Base-by-base conservation (phyloP, 2,797 vertebrate genomes). In the Australoheros facetus region DNA sequence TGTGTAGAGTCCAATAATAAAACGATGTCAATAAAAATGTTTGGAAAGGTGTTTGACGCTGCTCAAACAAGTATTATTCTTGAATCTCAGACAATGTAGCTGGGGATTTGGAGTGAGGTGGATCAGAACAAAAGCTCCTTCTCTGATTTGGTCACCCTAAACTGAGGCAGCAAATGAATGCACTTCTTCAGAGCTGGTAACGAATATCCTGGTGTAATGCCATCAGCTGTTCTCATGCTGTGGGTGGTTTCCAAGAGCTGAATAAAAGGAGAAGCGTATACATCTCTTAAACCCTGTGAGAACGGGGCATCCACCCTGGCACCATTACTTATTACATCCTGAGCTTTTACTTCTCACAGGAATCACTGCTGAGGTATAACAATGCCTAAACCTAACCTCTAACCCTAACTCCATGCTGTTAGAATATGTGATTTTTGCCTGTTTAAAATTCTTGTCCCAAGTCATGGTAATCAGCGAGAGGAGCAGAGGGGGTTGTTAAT, bases 231-330 rank as follows among this genome's bases (percentile, higher is more conserved):
- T 86, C 79, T 86, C 75, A 87, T 23, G 70, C 83, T 16, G 74
- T 77, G 78, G 89, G 59, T 78, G 74, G 76, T 80, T 86, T 91
- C 88, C 90, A 88, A 85, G 76, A 82, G 84, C 80, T 80, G 75
- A 89, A 87, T 81, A 82, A 85, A 85, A 88, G 83, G 79, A 86
- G 82, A 77, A 57, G 71, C 42, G 80, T 54, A 42, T 80, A 73
- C 75, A 71, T 91, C 87, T 80, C 77, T 30, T 58, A 60, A 66
- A 85, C 69, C 45, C 80, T 79, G 77, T 79, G 83, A 86, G 88
- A 85, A 89, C 75, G 42, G 73, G 79, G 86, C 78, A 81, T 85
- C 83, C 73, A 58, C 12, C 16, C 56, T 82, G 81, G 85, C 81
- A 85, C 73, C 48, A 14, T 23, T 71, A 30, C 60, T 4, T 53